Conservation (phyloP, 2,797 vertebrate genomes). For the Eurystomus glaucurus region DNA sequence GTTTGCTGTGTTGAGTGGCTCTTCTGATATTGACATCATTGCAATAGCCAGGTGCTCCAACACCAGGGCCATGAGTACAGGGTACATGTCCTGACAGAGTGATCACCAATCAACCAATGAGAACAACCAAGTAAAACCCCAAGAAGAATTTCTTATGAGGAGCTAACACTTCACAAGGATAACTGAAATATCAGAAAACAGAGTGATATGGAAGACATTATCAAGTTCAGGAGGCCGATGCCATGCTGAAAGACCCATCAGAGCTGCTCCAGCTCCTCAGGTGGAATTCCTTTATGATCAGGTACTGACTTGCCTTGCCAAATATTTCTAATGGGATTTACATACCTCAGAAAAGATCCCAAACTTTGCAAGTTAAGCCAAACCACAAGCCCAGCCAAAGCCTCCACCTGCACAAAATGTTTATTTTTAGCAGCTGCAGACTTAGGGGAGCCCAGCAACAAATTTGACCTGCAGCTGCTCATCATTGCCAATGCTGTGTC, state of each 20-base stretch:
- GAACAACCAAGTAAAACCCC: neutral
- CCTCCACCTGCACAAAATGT: slow-evolving; percentile 67
- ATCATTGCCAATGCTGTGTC: slow-evolving; percentile 28
- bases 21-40: neutral
- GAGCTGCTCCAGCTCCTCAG: slow-evolving; percentile 10
- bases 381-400: slow-evolving; percentile 68
- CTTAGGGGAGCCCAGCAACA: slow-evolving; percentile 50
- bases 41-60: neutral
- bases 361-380: slow-evolving; percentile 67
- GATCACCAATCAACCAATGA: neutral
- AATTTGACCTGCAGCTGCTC: slow-evolving; percentile 69
- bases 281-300: slow-evolving; percentile 61
- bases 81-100: neutral
- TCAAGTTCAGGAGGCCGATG: neutral
- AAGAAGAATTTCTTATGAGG: neutral
- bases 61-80: neutral
- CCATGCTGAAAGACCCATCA: neutral
- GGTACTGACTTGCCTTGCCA: slow-evolving; percentile 55
- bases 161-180: neutral
- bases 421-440: slow-evolving; percentile 76
- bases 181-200: neutral
- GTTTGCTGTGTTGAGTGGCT: neutral
- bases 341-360: slow-evolving; percentile 62
- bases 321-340: slow-evolving; percentile 61
- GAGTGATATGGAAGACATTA: neutral